A percentile compares a stretch with the other conserved stretches of the same genome.
Evolutionary conservation across 2,888 invertebrate species (phyloP).

Genomic region (Cotesia congregata): DNA sequence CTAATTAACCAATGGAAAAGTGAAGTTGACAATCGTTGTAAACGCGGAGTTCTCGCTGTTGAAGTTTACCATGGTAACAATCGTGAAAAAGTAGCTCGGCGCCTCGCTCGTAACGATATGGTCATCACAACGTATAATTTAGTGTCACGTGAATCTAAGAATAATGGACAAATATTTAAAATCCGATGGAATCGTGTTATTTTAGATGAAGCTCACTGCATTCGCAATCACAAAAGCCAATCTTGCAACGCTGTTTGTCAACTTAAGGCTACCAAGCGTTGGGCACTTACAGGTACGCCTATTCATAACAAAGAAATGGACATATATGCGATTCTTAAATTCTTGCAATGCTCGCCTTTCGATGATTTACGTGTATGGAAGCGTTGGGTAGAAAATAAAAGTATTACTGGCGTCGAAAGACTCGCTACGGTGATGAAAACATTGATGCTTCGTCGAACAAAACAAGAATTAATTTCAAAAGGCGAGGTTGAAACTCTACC

Average conservation of each 20-base stretch:
- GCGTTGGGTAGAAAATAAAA: conserved; percentile 90
- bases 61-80: conserved; percentile 84
- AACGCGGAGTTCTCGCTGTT: conserved; percentile 75
- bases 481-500: conserved; percentile 73
- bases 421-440: conserved; percentile 88
- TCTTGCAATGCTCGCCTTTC: conserved; percentile 88
- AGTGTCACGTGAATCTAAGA: conserved; percentile 75
- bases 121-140: conserved; percentile 93
- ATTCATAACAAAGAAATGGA: conserved; percentile 94
- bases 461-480: conserved; percentile 79
- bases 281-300: conserved; percentile 95
- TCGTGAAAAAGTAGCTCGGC: conserved; percentile 72
- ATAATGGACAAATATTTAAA: conserved; percentile 62
- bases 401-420: conserved; percentile 82
- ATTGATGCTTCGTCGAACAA: conserved; percentile 90
- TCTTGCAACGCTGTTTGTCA: conserved; percentile 81
- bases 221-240: conserved; percentile 88
- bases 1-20: conserved; percentile 91
- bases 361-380: conserved; percentile 92
- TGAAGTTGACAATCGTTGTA: conserved; percentile 80
- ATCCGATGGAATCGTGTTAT: conserved; percentile 89
- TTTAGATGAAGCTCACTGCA: conserved; percentile 93
- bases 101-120: conserved; percentile 81
- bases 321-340: conserved; percentile 85
- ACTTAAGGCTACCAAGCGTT: conserved; percentile 76